Evolutionary conservation across 1,140 invertebrate species (phyloP), one percentile per base, ranked within the genome.

Genomic region (Pseudobourletiella spinata): DNA sequence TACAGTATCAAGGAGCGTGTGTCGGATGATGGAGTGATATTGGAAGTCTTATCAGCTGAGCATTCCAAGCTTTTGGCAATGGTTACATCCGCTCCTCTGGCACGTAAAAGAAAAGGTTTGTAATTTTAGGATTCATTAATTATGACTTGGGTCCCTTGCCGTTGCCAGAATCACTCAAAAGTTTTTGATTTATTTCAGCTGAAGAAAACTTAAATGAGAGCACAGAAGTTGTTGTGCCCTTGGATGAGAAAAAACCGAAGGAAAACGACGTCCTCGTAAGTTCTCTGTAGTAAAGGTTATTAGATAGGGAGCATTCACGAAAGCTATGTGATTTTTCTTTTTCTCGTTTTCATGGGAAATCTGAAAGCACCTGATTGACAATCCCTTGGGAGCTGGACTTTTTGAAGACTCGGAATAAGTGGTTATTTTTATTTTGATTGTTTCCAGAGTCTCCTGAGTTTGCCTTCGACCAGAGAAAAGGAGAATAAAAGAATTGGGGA

Each of bases 401-500:
- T n/a, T n/a, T n/a, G n/a, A n/a, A n/a, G n/a, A n/a, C n/a, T n/a
- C n/a, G n/a, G n/a, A n/a, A n/a, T n/a, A n/a, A n/a, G n/a, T n/a
- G n/a, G n/a, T n/a, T n/a, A n/a, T n/a, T n/a, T n/a, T n/a, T n/a
- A n/a, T n/a, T n/a, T n/a, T n/a, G n/a, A n/a, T n/a, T n/a, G n/a
- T n/a, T n/a, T 64, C 74, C 72, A 88, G 87, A 94, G 88, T 42
- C 76, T 98, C 22, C 78, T 98, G 44, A 90, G 91, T 14, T 88
- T 93, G 83, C 89, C 93, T 20, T 95, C 93, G 0, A 92, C 91
- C 50, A 83, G 91, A 71, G 93, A 98, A 74, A 92, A 93, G 74
- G 91, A 95, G 73, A 94, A 85, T 66, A 97, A 97, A 75, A 88
- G 93, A 77, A 83, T 96, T 6, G 92, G 91, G 1, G 94, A 98